Evolutionary conservation across 2,888 invertebrate species (phyloP), one percentile per base, ranked within the genome.

Genomic region (Drosophila bunnanda): DNA sequence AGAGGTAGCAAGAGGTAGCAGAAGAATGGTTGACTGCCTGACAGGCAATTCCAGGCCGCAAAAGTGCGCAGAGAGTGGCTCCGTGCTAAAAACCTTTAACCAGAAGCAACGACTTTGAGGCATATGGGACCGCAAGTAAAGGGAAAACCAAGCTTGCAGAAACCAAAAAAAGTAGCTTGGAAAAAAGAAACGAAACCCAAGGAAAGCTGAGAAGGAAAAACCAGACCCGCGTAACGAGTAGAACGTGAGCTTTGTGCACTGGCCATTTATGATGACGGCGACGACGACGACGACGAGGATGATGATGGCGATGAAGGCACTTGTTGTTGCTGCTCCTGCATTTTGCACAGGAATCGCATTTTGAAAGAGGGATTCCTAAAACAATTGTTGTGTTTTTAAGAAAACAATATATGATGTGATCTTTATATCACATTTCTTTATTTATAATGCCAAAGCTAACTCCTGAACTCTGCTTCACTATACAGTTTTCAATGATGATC

Each of bases 91-190:
- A 82, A 79, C 60, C 78, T 76, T 66, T 68, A 82, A 83, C 88
- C 60, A 82, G 79, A 82, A 82, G 82, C 82, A 73, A 82, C 77
- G 85, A 68, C 79, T 78, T 65, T 48, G 71, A 62, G 81, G 76
- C 87, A 81, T 83, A 78, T 78, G 88, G 67, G 82, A 85, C 70
- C 68, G 41, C 30, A 48, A 68, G 56, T 68, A 68, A 67, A 68
- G 69, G 66, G 55, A 67, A 67, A 67, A 68, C 43, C 58, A 65
- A 25, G 66, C 46, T 56, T 32, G 58, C 43, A 64, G 65, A 55
- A 71, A 52, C 38, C 32, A 36, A 43, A 67, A 52, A 28, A 60
- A 43, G 36, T 15, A 52, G 20, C 15, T 38, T 38, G 36, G 7
- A 38, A 44, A 50, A 66, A 52, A 62, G n/a, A 36, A 44, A 53